These are phyloP conservation scores for Thermophis baileyi DNA, from an alignment of 2,113 vertebrate species.

Conservation along the genomic window DNA sequence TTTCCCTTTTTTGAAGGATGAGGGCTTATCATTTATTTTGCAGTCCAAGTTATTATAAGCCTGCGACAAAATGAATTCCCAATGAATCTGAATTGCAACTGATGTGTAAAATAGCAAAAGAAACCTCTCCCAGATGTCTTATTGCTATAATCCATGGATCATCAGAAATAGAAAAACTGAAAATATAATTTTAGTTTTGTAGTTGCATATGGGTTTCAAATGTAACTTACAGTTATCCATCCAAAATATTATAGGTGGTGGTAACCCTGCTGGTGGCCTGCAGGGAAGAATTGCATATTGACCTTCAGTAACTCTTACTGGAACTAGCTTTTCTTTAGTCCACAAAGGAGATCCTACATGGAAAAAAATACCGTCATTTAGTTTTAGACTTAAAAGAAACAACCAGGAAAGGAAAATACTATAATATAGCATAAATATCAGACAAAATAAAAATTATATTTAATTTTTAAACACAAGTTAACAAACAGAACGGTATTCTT, in stretches of 20 bases:
- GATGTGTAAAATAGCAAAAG: not conserved
- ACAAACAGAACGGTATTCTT: not conserved
- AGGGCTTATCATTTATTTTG: not conserved
- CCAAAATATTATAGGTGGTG: conserved; percentile 96
- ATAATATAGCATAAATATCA: not conserved
- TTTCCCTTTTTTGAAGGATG: not conserved
- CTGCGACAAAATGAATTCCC: not conserved
- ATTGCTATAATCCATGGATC: not conserved
- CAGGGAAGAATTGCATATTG: conserved; percentile 84
- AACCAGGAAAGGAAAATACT: not conserved
- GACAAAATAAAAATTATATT: not conserved
- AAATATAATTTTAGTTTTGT: not conserved
- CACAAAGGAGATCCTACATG: conserved; percentile 89
- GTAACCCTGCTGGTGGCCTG: conserved; percentile 89
- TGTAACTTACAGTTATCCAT: conserved; percentile 93
- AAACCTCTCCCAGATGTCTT: not conserved
- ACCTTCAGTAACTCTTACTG: conserved; percentile 81
- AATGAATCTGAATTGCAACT: not conserved
- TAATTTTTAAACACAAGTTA: not conserved
- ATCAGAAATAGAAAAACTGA: not conserved
- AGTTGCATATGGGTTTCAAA: not conserved
- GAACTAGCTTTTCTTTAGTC: conserved; percentile 92
- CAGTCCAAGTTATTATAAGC: not conserved
- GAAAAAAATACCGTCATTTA: conserved; percentile 6
- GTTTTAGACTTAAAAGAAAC: conserved; percentile 12